Conservation (phyloP, 1,140 invertebrate genomes). For the Heliconius nattereri region DNA sequence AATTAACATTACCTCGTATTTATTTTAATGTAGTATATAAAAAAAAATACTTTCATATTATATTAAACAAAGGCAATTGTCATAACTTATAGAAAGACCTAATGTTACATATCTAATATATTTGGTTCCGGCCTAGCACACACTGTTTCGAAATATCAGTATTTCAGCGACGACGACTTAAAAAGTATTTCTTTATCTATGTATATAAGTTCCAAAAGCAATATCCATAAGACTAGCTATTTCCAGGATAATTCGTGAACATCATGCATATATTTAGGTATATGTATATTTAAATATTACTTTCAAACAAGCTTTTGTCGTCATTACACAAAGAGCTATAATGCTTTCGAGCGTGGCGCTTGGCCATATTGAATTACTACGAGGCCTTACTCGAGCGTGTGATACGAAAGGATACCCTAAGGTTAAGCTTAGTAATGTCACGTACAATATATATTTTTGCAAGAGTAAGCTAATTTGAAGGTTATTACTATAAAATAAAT, state of each 20-base stretch:
- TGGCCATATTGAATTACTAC: constrained; percentile 73
- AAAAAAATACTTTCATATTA: no score
- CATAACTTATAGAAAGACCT: no score
- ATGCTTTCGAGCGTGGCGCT: constrained; percentile 63
- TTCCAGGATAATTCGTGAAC: background rate
- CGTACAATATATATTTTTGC: constrained; percentile 38
- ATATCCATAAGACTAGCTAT: no score
- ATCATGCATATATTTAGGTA: background rate
- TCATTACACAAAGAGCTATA: constrained; percentile 50
- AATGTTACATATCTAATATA: background rate
- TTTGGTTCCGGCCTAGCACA: background rate
- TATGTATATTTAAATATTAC: background rate
- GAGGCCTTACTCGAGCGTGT: constrained; percentile 67
- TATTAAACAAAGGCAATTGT: no score
- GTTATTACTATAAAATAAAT: background rate
- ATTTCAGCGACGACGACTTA: no score
- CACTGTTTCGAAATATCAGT: background rate
- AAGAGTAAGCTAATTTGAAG: background rate
- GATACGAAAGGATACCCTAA: constrained; percentile 70
- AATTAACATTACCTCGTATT: no score
- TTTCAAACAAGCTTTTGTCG: constrained; percentile 3
- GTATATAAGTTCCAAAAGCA: no score
- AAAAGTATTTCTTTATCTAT: no score
- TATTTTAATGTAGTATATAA: no score
- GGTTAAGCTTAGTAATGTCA: constrained; percentile 45